Conservation (phyloP, 2,888 invertebrate species). For the Exephanes ischioxanthus region DNA sequence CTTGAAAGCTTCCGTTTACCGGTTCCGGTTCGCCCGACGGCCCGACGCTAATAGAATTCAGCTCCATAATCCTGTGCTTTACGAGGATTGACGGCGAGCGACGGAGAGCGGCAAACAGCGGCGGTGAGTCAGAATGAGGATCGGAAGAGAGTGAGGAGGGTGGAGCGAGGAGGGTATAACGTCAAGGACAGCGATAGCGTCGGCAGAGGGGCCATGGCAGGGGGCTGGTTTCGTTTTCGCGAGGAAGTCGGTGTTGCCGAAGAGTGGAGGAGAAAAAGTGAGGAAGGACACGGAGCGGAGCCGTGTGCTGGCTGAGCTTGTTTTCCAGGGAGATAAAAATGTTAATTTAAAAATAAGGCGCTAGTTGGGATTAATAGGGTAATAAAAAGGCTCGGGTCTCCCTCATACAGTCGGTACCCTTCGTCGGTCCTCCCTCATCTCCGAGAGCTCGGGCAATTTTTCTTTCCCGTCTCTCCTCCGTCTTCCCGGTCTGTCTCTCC, state of each 20-base stretch:
- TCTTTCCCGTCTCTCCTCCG: conserved; percentile 71
- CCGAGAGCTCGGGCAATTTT: conserved; percentile 64
- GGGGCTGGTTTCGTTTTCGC: conserved; percentile 41
- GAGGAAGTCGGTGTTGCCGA: conserved; percentile 14
- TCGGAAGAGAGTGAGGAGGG: conserved; percentile 36
- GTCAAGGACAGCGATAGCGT: conserved; percentile 34
- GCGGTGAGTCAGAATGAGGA: conserved; percentile 51
- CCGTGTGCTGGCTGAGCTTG: conserved; percentile 74
- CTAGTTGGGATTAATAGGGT: conserved; percentile 83
- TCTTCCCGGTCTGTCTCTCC: conserved; percentile 45
- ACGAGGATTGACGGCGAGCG: conserved; percentile 74
- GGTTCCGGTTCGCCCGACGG: conserved; percentile 77
- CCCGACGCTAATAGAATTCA: conserved; percentile 80
- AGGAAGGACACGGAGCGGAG: conserved; percentile 59
- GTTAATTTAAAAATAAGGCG: conserved; percentile 84
- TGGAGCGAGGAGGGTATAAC: conserved; percentile 17
- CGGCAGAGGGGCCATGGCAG: conserved; percentile 22
- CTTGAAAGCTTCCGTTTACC: conserved; percentile 79
- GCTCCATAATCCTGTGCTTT: conserved; percentile 81
- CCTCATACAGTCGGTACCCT: conserved; percentile 60
- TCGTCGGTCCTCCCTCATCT: conserved; percentile 67
- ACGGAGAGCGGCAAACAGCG: conserved; percentile 40
- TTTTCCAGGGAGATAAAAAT: conserved; percentile 83
- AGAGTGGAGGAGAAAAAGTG: conserved; percentile 47
- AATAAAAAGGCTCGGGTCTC: conserved; percentile 80